phyloP scores from a whole-genome alignment of 2,888 invertebrate species.

The Taenaris catops region DNA sequence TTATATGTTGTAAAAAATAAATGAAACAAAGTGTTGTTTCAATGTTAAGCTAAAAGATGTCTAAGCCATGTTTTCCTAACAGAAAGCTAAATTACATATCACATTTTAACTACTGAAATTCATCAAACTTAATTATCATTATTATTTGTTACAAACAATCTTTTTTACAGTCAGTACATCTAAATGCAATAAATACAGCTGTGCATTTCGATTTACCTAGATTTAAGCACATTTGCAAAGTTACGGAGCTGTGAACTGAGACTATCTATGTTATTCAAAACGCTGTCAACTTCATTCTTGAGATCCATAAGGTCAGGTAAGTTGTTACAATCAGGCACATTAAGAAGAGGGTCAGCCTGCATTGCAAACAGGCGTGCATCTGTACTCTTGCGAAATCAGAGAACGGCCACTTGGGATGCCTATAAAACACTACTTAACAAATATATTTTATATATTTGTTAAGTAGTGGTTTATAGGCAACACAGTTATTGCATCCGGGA shows the following conservation, averaged over 20 bases:
- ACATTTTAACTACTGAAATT: constrained; percentile 55
- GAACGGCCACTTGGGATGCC: constrained; percentile 4
- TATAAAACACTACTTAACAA: too few relatives aligned
- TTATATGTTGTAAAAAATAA: constrained; percentile 71
- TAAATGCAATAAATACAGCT: constrained; percentile 77
- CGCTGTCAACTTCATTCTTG: constrained; percentile 65
- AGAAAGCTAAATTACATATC: constrained; percentile 62
- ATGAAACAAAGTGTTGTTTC: constrained; percentile 57
- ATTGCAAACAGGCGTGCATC: constrained; percentile 34
- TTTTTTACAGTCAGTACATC: constrained; percentile 67
- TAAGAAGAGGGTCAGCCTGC: constrained; percentile 81
- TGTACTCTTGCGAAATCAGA: constrained; percentile 27
- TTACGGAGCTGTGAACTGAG: constrained; percentile 61
- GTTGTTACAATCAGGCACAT: constrained; percentile 87
- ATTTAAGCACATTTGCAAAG: constrained; percentile 76
- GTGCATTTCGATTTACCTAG: constrained; percentile 61
- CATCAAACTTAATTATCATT: constrained; percentile 47
- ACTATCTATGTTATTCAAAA: constrained; percentile 53
- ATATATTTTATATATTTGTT: too few relatives aligned
- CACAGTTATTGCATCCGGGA: too few relatives aligned
- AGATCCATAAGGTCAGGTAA: constrained; percentile 85
- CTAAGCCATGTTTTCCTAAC: constrained; percentile 53
- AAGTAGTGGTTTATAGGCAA: too few relatives aligned
- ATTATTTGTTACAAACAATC: constrained; percentile 54
- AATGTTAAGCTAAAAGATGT: constrained; percentile 54